A percentile compares a stretch with the other conserved stretches of the same genome.
Conservation (phyloP, 1,140 invertebrate genomes). For the Anastatus disparis region DNA sequence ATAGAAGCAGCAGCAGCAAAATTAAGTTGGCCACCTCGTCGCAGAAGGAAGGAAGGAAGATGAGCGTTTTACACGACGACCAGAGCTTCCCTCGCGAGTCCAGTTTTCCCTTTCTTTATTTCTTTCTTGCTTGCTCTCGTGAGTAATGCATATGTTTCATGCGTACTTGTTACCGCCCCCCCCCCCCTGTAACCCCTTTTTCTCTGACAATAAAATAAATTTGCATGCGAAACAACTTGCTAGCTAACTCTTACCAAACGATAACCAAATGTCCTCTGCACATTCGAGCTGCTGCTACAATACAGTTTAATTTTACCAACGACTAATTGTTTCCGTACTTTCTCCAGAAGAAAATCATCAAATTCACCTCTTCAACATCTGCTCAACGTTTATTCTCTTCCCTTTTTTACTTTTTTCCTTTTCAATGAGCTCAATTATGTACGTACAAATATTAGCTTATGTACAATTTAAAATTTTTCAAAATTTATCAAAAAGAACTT, state of each 20-base stretch:
- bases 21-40: slow-evolving; percentile 56
- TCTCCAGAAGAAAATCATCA: slow-evolving; percentile 56
- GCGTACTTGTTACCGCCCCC: neutral
- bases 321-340: slow-evolving; percentile 57
- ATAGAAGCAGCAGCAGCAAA: slow-evolving; percentile 54
- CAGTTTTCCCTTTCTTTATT: slow-evolving; percentile 49
- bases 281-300: too few relatives aligned
- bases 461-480: too few relatives aligned
- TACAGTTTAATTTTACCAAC: slow-evolving; percentile 55
- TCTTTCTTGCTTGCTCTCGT: too few relatives aligned
- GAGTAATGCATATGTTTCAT: too few relatives aligned
- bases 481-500: too few relatives aligned
- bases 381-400: neutral
- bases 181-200: too few relatives aligned
- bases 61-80: slow-evolving; percentile 56
- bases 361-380: slow-evolving; percentile 32
- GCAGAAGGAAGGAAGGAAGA: slow-evolving; percentile 59
- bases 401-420: neutral
- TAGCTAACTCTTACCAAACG: neutral
- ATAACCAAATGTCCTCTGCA: too few relatives aligned
- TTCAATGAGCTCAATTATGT: neutral
- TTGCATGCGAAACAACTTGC: slow-evolving; percentile 63
- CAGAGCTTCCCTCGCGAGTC: neutral
- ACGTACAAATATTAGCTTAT: too few relatives aligned
- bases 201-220: slow-evolving; percentile 63